A percentile compares a stretch with the other conserved stretches of the same genome.
Conservation (phyloP, 2,888 invertebrate genomes). For the Mystacides longicornis region DNA sequence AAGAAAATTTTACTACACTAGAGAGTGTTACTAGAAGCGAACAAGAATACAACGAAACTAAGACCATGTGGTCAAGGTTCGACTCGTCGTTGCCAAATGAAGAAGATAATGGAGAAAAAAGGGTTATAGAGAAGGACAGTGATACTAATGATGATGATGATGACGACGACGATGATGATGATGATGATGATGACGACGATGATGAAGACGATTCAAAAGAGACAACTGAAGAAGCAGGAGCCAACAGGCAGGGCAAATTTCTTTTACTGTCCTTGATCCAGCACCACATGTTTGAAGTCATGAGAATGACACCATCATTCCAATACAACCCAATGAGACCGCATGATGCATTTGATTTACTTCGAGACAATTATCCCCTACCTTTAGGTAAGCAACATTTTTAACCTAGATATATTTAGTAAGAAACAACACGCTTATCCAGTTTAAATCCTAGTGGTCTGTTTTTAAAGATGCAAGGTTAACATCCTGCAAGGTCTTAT, state of each 20-base stretch:
- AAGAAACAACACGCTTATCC: too few species aligned
- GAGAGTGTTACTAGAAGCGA: not conserved
- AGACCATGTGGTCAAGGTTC: not conserved
- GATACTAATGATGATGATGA: not conserved
- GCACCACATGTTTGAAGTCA: slow-evolving; percentile 31
- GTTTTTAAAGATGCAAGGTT: too few species aligned
- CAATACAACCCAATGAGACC: slow-evolving; percentile 28
- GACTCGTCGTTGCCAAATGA: not conserved
- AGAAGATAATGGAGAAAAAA: not conserved
- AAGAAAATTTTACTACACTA: not conserved
- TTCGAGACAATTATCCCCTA: slow-evolving; percentile 31
- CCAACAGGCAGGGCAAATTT: slow-evolving; percentile 5
- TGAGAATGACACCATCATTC: slow-evolving; percentile 31
- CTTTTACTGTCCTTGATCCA: not conserved
- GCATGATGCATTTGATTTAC: slow-evolving; percentile 35
- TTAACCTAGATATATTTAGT: too few species aligned
- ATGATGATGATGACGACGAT: not conserved
- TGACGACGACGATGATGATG: not conserved
- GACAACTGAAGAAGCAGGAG: not conserved
- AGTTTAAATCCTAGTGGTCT: too few species aligned
- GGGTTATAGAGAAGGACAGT: not conserved
- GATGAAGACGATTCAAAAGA: too few species aligned
- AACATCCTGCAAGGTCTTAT: too few species aligned
- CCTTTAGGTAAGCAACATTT: slow-evolving; percentile 14
- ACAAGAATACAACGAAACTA: not conserved